Evolutionary conservation across 2,797 vertebrate species (phyloP), one percentile per base, ranked within the genome.

Genomic region (Enteromius paludinosus): DNA sequence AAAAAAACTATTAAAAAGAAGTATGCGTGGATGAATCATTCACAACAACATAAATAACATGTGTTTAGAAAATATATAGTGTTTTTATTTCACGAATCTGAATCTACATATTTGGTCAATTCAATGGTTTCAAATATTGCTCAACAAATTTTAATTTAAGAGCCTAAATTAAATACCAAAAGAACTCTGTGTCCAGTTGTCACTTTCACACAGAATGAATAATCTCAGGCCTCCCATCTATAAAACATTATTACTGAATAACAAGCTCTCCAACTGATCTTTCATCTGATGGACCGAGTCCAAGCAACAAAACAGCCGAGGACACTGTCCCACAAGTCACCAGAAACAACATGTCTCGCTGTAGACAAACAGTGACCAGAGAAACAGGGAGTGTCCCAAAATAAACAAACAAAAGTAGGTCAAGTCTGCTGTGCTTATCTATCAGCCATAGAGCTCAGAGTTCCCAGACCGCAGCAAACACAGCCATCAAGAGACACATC

Each of bases 321-420:
- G 70, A 74, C 72, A 82, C 28, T 62, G 79, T 81, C 69, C 47
- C 65, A 41, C 47, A 59, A 59, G 64, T 76, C 64, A 59, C 28
- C 28, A 30, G 35, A 76, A 83, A 77, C 49, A 77, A 69, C 81
- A 76, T 45, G 73, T 69, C 73, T 61, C 33, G 18, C 49, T 76
- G 65, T 23, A 74, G 62, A 76, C 81, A 82, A 76, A 82, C 72
- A 82, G 25, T 69, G 72, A 64, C 79, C 23, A 49, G 83, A 52
- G 41, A 64, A 71, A 76, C 70, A 68, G 49, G 20, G 35, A 76
- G 35, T 25, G 1, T 85, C 73, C 62, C 78, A 74, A 83, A 72
- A 71, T 83, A 64, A 82, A 78, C 71, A 73, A 83, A 83, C 64
- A 65, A 82, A 78, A 73, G 45, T 74, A 77, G 73, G 81, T 83